phyloP scores from a whole-genome alignment of 2,113 vertebrate genomes.

The Phycodurus eques region DNA sequence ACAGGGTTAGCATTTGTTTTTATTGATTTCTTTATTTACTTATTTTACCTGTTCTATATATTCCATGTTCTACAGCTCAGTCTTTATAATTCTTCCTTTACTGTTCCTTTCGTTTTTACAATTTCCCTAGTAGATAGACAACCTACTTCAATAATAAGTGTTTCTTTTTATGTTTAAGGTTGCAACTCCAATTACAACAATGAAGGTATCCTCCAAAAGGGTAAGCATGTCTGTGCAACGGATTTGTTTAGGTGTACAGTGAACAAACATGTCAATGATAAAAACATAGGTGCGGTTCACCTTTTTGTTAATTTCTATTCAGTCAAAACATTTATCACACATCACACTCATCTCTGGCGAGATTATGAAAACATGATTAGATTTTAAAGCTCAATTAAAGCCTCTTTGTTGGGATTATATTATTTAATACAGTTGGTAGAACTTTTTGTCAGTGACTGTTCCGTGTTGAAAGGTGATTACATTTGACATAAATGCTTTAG shows the following conservation, averaged over 20 bases:
- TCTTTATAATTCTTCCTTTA: background rate
- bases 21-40: background rate
- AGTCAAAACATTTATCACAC: too few relatives aligned
- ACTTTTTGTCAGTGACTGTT: background rate
- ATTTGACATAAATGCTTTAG: too few relatives aligned
- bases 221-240: slow-evolving; percentile 68
- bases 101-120: background rate
- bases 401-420: too few relatives aligned
- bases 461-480: too few relatives aligned
- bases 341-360: too few relatives aligned
- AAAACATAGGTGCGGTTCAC: too few relatives aligned
- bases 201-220: slow-evolving; percentile 98
- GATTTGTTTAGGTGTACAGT: background rate
- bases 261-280: background rate
- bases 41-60: background rate
- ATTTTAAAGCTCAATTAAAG: too few relatives aligned
- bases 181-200: slow-evolving; percentile 86
- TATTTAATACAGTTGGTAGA: too few relatives aligned
- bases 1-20: slow-evolving; percentile 78
- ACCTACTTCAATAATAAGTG: background rate
- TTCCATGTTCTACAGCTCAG: background rate
- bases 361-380: too few relatives aligned
- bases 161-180: slow-evolving; percentile 73
- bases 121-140: background rate
- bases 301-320: background rate